Percentiles rank a stretch among this genome's conserved stretches.
phyloP scores from a whole-genome alignment of 2,113 vertebrate species.

The Pseudonaja textilis region DNA sequence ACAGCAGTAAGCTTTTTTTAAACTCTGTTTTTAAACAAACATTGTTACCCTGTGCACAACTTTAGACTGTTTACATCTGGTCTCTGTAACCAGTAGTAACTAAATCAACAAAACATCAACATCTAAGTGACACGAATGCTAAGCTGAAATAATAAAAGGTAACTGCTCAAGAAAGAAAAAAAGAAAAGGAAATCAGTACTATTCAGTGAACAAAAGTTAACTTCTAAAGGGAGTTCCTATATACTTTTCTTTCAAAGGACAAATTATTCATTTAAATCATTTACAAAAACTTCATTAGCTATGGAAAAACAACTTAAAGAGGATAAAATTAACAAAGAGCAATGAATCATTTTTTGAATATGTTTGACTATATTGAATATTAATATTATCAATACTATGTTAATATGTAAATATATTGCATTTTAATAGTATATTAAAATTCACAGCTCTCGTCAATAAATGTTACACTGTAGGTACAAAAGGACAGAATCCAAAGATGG shows the following conservation, averaged over 20 bases:
- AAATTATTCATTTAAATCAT: neutral
- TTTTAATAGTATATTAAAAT: neutral
- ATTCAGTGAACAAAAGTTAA: neutral
- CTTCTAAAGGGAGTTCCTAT: fast-evolving
- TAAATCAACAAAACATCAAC: constrained; percentile 50
- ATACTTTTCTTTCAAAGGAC: neutral
- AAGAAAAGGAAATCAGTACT: neutral
- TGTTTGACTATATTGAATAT: too few relatives aligned
- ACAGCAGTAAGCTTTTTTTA: neutral
- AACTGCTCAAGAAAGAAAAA: neutral
- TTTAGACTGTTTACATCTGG: constrained; percentile 49
- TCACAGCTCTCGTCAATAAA: neutral
- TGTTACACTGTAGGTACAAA: neutral
- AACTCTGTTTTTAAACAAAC: constrained; percentile 4
- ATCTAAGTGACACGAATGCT: constrained; percentile 9
- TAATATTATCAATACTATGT: neutral
- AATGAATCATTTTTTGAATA: neutral
- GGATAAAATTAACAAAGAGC: neutral
- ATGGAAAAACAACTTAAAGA: neutral
- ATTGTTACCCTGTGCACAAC: constrained; percentile 54
- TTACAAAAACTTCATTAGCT: neutral
- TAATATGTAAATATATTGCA: neutral
- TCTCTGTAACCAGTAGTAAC: constrained; percentile 66
- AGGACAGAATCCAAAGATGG: neutral
- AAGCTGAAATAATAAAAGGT: neutral